Percentiles rank a stretch among this genome's conserved stretches.
These are phyloP conservation scores for Drosophila virilis DNA, from an alignment of 1,140 invertebrate species.

Conservation along the genomic window DNA sequence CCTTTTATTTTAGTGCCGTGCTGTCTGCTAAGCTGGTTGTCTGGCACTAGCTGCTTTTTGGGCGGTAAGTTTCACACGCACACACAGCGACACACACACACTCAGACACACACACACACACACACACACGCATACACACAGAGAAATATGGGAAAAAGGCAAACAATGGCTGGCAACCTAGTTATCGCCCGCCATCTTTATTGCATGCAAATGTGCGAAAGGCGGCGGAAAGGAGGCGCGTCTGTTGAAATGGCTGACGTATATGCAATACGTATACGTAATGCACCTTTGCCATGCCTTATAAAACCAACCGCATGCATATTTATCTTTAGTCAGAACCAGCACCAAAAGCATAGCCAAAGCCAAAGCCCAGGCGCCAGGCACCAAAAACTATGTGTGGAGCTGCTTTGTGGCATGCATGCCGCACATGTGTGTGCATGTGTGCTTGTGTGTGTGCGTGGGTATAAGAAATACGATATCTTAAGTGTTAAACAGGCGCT, in stretches of 20 bases:
- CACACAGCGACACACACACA: slow-evolving; percentile 27
- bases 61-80: slow-evolving; percentile 60
- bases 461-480: slow-evolving; percentile 77
- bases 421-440: slow-evolving; percentile 24
- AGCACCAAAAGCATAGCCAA: slow-evolving; percentile 4
- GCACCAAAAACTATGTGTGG: slow-evolving; percentile 9
- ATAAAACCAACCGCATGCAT: slow-evolving; percentile 76
- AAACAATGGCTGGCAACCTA: slow-evolving; percentile 80
- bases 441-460: slow-evolving; percentile 26
- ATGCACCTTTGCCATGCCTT: slow-evolving; percentile 60
- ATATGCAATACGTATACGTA: slow-evolving; percentile 52
- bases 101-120: slow-evolving; percentile 12
- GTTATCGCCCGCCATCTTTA: slow-evolving; percentile 82
- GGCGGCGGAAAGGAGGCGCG: slow-evolving; percentile 66
- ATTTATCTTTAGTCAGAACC: slow-evolving; percentile 69
- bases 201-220: slow-evolving; percentile 82
- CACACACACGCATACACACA: slow-evolving; percentile 13
- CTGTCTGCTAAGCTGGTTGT: slow-evolving; percentile 49
- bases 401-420: slow-evolving; percentile 52
- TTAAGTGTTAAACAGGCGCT: slow-evolving; percentile 82
- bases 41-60: slow-evolving; percentile 56
- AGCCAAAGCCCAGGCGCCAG: slow-evolving; percentile 8
- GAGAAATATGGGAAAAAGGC: slow-evolving; percentile 73
- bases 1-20: slow-evolving; percentile 77
- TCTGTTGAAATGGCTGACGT: slow-evolving; percentile 74